phyloP scores from a whole-genome alignment of 2,113 vertebrate genomes.

The Pseudolaguvia tuberculata region DNA sequence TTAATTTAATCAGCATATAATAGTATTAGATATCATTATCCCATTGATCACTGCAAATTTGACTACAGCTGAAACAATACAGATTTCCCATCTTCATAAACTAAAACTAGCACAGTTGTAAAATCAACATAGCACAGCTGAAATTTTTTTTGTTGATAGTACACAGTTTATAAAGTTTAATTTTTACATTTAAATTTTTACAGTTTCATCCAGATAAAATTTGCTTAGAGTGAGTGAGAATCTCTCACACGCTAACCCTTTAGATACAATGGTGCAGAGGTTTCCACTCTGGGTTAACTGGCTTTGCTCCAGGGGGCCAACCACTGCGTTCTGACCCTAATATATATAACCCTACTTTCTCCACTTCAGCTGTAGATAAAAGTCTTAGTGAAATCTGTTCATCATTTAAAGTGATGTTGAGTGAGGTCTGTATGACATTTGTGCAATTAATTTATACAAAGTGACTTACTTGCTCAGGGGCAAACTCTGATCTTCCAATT shows the following conservation, averaged over 20 bases:
- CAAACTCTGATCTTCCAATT: too few species aligned
- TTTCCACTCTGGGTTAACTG: too few species aligned
- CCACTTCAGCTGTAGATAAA: slow-evolving; percentile 26
- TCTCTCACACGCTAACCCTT: slow-evolving; percentile 38
- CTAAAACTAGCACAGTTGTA: too few species aligned
- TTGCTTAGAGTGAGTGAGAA: background rate
- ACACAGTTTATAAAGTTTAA: background rate
- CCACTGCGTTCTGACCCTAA: slow-evolving; percentile 1
- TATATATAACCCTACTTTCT: background rate
- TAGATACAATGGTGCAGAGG: slow-evolving; percentile 15
- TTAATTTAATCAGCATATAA: background rate
- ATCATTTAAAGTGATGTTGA: too few species aligned
- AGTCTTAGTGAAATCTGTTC: too few species aligned
- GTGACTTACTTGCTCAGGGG: too few species aligned
- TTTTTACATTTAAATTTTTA: background rate
- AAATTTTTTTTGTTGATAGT: background rate
- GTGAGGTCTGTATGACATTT: too few species aligned
- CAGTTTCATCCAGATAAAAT: background rate
- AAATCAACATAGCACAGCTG: too few species aligned
- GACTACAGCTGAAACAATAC: background rate
- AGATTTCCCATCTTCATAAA: background rate
- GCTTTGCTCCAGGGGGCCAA: too few species aligned
- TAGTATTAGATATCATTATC: background rate
- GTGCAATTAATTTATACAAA: too few species aligned
- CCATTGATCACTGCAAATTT: background rate